Evolutionary conservation across 53 echinoderm and acorn worm genomes (phyloP).

Genomic region (Zoroaster sp.): DNA sequence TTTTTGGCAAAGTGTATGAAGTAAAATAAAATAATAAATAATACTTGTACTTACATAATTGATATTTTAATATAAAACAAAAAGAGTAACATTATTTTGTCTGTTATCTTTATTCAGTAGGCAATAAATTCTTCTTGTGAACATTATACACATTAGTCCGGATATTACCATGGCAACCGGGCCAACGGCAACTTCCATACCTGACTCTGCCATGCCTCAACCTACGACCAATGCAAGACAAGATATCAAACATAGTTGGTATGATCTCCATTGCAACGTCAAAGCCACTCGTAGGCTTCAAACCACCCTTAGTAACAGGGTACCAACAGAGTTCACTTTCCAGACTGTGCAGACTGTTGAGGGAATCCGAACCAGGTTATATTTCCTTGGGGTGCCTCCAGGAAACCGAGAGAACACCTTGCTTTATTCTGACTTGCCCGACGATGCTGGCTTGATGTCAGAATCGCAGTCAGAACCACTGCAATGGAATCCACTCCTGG

Average conservation of each 20-base stretch:
- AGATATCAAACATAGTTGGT: constrained; percentile 74
- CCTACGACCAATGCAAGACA: constrained; percentile 33
- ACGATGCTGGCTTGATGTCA: constrained; percentile 26
- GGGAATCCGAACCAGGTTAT: constrained; percentile 74
- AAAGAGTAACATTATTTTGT: not conserved
- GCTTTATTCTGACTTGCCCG: constrained; percentile 80
- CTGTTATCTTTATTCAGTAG: not conserved
- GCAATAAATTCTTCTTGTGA: not conserved
- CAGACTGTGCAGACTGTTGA: constrained; percentile 61
- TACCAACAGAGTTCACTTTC: constrained; percentile 91
- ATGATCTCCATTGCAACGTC: constrained; percentile 82
- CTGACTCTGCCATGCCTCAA: constrained; percentile 69
- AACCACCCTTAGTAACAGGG: constrained; percentile 83
- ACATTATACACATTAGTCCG: not conserved
- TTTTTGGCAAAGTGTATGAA: no score
- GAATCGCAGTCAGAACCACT: constrained; percentile 1
- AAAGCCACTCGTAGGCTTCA: constrained; percentile 91
- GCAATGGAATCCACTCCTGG: constrained; percentile 81
- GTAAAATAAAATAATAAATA: no score
- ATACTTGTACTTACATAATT: no score
- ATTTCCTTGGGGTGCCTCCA: constrained; percentile 86
- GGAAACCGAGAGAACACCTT: constrained; percentile 93
- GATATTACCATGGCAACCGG: constrained; percentile 88
- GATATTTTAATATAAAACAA: no score
- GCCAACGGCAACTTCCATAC: constrained; percentile 78